Percentiles rank a stretch among this genome's conserved stretches.
Conservation (phyloP, 2,113 vertebrate species). For the Corythornis vintsioides region DNA sequence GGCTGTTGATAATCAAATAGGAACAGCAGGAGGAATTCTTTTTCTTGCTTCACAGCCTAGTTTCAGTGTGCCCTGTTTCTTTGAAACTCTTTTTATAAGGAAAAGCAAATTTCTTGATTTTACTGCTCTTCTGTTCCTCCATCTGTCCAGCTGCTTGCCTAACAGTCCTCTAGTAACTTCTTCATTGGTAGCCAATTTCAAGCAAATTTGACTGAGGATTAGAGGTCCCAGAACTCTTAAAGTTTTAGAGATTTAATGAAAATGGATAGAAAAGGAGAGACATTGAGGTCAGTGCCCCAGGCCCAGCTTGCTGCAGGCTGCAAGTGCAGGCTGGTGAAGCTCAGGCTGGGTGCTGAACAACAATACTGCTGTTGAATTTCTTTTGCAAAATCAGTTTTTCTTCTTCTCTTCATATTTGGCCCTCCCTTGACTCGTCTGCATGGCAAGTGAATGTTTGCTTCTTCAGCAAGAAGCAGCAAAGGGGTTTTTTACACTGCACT, state of each 20-base stretch:
- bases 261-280: constrained; percentile 40
- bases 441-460: neutral
- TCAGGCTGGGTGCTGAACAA: neutral
- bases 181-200: constrained; percentile 44
- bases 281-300: neutral
- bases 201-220: constrained; percentile 62
- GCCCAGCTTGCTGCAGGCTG: neutral
- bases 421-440: neutral
- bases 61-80: neutral
- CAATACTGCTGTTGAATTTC: neutral
- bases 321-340: neutral
- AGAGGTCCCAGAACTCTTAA: constrained; percentile 59
- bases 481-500: neutral
- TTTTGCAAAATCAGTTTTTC: neutral
- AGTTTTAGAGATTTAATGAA: neutral
- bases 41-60: neutral
- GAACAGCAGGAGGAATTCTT: neutral
- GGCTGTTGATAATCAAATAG: neutral
- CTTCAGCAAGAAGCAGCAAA: neutral
- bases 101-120: neutral
- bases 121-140: neutral
- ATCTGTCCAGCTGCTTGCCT: neutral
- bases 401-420: neutral
- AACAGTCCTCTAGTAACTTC: constrained; percentile 17
- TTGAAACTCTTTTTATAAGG: neutral